A percentile compares a stretch with the other conserved stretches of the same genome.
These are phyloP conservation scores for Trididemnum nubilum DNA, from an alignment of 23 tunicate genomes.

Conservation along the genomic window DNA sequence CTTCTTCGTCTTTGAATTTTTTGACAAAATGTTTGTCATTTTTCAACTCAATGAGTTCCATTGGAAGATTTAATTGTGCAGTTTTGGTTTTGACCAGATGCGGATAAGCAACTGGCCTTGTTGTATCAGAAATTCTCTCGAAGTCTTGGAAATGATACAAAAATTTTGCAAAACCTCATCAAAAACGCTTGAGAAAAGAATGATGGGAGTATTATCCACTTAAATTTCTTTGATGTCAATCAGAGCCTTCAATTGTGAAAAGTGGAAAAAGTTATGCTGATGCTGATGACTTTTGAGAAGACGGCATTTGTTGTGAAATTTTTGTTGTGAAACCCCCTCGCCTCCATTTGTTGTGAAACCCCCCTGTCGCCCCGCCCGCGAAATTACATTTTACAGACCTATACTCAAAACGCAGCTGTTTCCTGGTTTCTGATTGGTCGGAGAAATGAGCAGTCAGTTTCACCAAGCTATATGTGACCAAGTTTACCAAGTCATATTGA, in stretches of 20 bases:
- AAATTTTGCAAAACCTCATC: slow-evolving; percentile 49
- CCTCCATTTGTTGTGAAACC: slow-evolving; percentile 34
- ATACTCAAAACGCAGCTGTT: too few relatives aligned
- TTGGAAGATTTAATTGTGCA: slow-evolving; percentile 47
- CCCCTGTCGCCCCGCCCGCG: slow-evolving; percentile 34
- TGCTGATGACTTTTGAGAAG: slow-evolving; percentile 39
- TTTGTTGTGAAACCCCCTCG: slow-evolving; percentile 18
- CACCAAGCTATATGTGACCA: slow-evolving; percentile 29
- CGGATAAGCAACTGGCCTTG: slow-evolving; percentile 51
- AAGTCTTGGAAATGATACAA: slow-evolving; percentile 35
- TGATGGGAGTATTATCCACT: slow-evolving; percentile 42
- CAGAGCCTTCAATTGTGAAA: slow-evolving; percentile 36
- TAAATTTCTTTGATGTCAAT: slow-evolving; percentile 38
- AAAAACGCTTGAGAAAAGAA: slow-evolving; percentile 43
- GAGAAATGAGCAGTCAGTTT: too few relatives aligned
- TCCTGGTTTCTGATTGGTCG: too few relatives aligned
- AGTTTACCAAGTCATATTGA: slow-evolving; percentile 41
- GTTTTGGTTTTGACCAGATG: slow-evolving; percentile 54
- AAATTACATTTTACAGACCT: too few relatives aligned
- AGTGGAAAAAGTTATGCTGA: slow-evolving; percentile 38
- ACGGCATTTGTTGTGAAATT: slow-evolving; percentile 24
- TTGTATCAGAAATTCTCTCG: slow-evolving; percentile 42
- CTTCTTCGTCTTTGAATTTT: slow-evolving; percentile 49
- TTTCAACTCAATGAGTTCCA: slow-evolving; percentile 55
- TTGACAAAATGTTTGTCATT: slow-evolving; percentile 41